phyloP scores from a whole-genome alignment of 1,140 invertebrate genomes.

The Drosophila arizonae region DNA sequence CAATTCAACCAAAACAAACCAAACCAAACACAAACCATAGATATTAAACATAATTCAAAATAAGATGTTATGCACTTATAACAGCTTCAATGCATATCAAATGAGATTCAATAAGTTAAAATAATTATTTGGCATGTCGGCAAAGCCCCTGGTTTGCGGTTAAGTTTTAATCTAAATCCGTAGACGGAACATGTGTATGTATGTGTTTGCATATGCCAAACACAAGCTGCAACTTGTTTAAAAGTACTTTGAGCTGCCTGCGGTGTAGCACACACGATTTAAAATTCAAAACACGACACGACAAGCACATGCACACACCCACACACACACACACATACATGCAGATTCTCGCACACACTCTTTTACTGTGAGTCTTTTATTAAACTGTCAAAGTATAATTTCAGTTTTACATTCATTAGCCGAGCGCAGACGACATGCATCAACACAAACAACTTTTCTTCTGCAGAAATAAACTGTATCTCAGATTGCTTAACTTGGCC shows the following conservation, averaged over 20 bases:
- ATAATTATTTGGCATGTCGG: constrained; percentile 21
- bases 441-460: constrained; percentile 20
- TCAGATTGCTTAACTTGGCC: neutral
- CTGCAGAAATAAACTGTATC: constrained; percentile 38
- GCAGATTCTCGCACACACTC: constrained; percentile 6
- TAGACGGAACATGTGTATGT: constrained; percentile 1
- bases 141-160: constrained; percentile 8
- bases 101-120: constrained; percentile 25
- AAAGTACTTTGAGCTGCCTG: constrained; percentile 42
- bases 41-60: constrained; percentile 34
- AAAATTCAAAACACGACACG: constrained; percentile 21
- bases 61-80: constrained; percentile 38
- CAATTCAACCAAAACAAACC: neutral
- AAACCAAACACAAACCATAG: constrained; percentile 19
- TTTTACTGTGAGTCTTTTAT: constrained; percentile 21
- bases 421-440: constrained; percentile 4
- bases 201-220: neutral
- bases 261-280: constrained; percentile 30
- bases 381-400: constrained; percentile 64
- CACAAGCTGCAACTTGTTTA: constrained; percentile 24
- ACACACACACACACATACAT: constrained; percentile 6
- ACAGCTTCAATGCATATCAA: constrained; percentile 51
- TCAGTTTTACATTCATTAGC: constrained; percentile 53
- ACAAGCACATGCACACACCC: constrained; percentile 9
- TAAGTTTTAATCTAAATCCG: constrained; percentile 9